Base-by-base conservation (phyloP, 1,140 invertebrate species). In the Bilobella aurantiaca region DNA sequence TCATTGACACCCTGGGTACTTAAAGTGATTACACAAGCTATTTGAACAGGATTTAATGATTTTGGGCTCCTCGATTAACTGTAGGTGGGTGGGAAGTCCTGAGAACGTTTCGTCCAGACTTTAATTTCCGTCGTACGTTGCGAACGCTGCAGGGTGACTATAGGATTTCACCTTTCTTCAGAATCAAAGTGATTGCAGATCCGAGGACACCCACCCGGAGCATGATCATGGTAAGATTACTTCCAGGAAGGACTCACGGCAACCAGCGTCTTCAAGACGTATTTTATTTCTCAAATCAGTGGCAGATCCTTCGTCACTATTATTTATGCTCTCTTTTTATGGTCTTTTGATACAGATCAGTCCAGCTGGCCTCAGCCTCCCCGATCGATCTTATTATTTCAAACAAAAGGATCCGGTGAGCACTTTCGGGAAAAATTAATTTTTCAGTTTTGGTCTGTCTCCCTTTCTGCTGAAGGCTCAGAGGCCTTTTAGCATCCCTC, bases 61-160 rank as follows among this genome's bases (percentile, higher is more conserved):
- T 30, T 46, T 46, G 3, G 21, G 28, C 18, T 30, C 14, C 57
- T 56, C 46, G 60, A n/a, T n/a, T n/a, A n/a, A n/a, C 74, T 77
- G 16, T 73, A 82, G 81, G 80, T 30, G 81, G 81, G 28, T 82
- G 82, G 81, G 73, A 78, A 56, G 76, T 82, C 3, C 69, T 81
- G 53, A 72, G 78, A 60, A 62, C 64, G 59, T 82, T 81, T 75
- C 74, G 75, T 63, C 64, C 74, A n/a, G 72, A 76, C 1, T 83
- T 81, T 76, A 78, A 82, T 64, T 74, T 75, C 58, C 73, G 74
- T 16, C 58, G 69, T 56, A 73, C 79, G 2, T 67, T 82, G 8
- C 71, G 69, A 37, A 74, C 74, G 16, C 65, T 83, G 3, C 80
- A 82, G 47, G 75, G 78, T 0, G 74, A 77, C 37, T 79, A 78